Evolutionary conservation across 2,113 vertebrate species (phyloP).

Genomic region (Nothobranchius kuhntae): DNA sequence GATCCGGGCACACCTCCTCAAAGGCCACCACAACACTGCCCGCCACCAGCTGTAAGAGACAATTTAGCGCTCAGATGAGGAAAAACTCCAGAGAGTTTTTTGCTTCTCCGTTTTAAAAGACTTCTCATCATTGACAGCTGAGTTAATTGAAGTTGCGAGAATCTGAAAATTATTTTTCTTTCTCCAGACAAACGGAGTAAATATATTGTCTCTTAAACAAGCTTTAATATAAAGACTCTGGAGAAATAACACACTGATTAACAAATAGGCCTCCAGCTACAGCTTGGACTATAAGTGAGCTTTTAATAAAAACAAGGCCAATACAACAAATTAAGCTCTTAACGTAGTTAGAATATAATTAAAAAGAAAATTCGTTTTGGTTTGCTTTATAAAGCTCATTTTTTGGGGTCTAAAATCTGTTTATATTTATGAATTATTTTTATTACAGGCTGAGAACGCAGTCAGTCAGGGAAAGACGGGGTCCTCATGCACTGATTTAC

Average conservation of each 20-base stretch:
- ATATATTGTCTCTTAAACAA: slow-evolving; percentile 17
- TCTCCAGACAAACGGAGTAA: slow-evolving; percentile 21
- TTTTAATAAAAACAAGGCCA: slow-evolving; percentile 34
- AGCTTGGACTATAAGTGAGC: slow-evolving; percentile 26
- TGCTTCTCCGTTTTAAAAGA: not conserved
- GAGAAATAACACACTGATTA: slow-evolving; percentile 49
- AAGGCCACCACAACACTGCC: slow-evolving; percentile 98
- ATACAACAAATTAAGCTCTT: slow-evolving; percentile 48
- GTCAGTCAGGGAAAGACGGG: no score
- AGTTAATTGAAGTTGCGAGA: slow-evolving; percentile 11
- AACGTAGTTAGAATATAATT: slow-evolving; percentile 46
- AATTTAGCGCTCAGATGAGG: not conserved
- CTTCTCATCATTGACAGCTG: not conserved
- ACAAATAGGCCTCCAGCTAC: slow-evolving; percentile 33
- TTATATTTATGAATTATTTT: no score
- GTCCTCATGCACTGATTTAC: no score
- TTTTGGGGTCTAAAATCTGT: no score
- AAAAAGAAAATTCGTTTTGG: slow-evolving; percentile 31
- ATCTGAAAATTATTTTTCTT: slow-evolving; percentile 6
- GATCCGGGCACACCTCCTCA: slow-evolving; percentile 96
- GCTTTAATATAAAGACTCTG: slow-evolving; percentile 23
- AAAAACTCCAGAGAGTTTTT: not conserved
- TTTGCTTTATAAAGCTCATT: slow-evolving; percentile 18
- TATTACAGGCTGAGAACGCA: no score
- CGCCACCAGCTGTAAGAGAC: slow-evolving; percentile 85